Percentiles rank a stretch among this genome's conserved stretches.
These are phyloP conservation scores for Phania funesta DNA, from an alignment of 2,888 invertebrate species.

Conservation along the genomic window DNA sequence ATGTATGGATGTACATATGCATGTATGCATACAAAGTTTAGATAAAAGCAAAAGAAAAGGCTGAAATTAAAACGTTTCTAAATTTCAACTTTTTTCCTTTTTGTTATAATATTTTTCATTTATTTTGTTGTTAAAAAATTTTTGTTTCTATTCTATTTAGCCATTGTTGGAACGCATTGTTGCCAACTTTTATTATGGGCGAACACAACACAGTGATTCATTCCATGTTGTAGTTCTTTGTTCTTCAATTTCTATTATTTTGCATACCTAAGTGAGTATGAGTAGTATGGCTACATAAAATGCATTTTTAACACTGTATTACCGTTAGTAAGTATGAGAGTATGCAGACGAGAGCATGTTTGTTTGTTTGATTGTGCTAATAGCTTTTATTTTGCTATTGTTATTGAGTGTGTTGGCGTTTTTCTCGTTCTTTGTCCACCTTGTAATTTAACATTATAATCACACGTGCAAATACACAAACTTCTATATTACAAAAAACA, in stretches of 20 bases:
- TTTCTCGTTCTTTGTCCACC: constrained; percentile 26
- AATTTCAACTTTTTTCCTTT: constrained; percentile 56
- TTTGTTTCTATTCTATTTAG: constrained; percentile 61
- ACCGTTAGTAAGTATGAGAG: background rate
- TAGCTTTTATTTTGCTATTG: constrained; percentile 53
- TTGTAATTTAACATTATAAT: constrained; percentile 41
- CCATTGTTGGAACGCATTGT: constrained; percentile 51
- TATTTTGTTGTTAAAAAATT: constrained; percentile 22
- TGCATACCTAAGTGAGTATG: background rate
- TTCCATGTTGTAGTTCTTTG: constrained; percentile 51
- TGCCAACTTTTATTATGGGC: constrained; percentile 56
- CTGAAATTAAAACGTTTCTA: constrained; percentile 62
- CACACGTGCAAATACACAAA: background rate
- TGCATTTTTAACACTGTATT: constrained; percentile 21
- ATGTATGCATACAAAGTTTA: constrained; percentile 3
- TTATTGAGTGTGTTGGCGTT: constrained; percentile 52
- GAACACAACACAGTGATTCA: constrained; percentile 66
- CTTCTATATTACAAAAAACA: background rate
- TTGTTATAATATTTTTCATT: constrained; percentile 26
- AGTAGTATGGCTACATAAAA: constrained; percentile 16
- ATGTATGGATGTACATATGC: background rate
- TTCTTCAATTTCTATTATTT: constrained; percentile 1
- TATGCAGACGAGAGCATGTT: background rate
- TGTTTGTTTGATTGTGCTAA: constrained; percentile 48
- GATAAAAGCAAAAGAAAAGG: constrained; percentile 55